Evolutionary conservation across 2,797 vertebrate species (phyloP).

Genomic region (Clamator glandarius): DNA sequence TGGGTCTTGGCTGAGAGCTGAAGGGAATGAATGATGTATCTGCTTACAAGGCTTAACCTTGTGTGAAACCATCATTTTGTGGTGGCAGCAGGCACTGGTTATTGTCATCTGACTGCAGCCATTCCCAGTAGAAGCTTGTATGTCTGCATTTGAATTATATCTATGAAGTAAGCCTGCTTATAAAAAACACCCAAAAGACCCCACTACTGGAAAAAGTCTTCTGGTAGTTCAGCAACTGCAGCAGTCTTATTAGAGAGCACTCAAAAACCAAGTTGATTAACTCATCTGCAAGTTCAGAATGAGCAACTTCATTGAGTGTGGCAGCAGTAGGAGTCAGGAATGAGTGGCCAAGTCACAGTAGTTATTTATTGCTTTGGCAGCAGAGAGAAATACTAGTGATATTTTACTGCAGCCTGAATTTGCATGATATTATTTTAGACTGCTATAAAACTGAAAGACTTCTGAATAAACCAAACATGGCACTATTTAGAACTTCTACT

Average conservation of each 20-base stretch:
- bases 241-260: not conserved
- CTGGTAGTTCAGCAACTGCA: not conserved
- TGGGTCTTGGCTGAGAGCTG: not conserved
- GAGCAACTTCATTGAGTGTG: not conserved
- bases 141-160: not conserved
- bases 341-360: not conserved
- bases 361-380: not conserved
- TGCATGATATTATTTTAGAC: not conserved
- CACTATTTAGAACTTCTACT: not conserved
- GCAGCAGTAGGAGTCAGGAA: not conserved
- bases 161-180: not conserved
- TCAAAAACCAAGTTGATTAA: not conserved
- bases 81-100: not conserved
- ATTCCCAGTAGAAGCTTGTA: not conserved
- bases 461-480: not conserved
- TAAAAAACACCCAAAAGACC: not conserved
- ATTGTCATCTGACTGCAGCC: not conserved
- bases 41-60: not conserved
- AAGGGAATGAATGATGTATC: fast-evolving
- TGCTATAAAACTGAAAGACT: not conserved
- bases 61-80: not conserved
- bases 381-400: not conserved
- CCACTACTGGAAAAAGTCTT: not conserved
- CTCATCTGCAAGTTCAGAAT: not conserved
- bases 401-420: not conserved